phyloP scores from a whole-genome alignment of 2,888 invertebrate genomes.

The Gerosis bhagava region DNA sequence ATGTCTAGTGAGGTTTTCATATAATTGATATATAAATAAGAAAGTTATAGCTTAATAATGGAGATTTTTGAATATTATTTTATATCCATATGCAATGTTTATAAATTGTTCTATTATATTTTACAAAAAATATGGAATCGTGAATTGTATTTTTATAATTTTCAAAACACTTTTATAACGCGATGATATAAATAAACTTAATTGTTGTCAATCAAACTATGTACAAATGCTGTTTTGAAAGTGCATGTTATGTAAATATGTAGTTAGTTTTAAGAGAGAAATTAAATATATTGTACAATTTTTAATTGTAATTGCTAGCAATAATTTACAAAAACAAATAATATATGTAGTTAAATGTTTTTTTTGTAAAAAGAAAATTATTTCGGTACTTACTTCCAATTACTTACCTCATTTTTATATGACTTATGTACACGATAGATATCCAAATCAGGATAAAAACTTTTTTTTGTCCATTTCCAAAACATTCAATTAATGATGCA shows the following conservation, averaged over 20 bases:
- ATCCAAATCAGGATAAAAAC: not conserved
- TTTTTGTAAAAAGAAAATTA: slow-evolving; percentile 21
- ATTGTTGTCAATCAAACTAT: slow-evolving; percentile 8
- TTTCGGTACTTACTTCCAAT: slow-evolving; percentile 22
- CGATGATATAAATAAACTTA: slow-evolving; percentile 5
- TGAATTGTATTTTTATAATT: slow-evolving; percentile 23
- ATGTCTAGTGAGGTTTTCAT: not conserved
- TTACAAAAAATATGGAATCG: not conserved
- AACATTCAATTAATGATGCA: too few relatives aligned
- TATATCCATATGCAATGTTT: slow-evolving; percentile 11
- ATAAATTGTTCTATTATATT: slow-evolving; percentile 15
- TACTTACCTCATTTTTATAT: slow-evolving; percentile 19
- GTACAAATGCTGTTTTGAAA: slow-evolving; percentile 16
- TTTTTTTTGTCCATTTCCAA: too few relatives aligned
- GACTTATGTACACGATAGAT: slow-evolving; percentile 11
- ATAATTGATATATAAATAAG: not conserved
- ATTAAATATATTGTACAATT: slow-evolving; percentile 17
- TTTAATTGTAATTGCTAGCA: slow-evolving; percentile 13
- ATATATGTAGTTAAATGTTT: slow-evolving; percentile 11
- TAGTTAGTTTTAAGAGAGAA: slow-evolving; percentile 2
- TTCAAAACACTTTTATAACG: slow-evolving; percentile 16
- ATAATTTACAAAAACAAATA: slow-evolving; percentile 6
- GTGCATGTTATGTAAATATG: slow-evolving; percentile 19
- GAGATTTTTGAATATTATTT: slow-evolving; percentile 13
- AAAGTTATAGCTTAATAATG: slow-evolving; percentile 3